Evolutionary conservation across 2,113 vertebrate species (phyloP).

Genomic region (Ophiodon elongatus): DNA sequence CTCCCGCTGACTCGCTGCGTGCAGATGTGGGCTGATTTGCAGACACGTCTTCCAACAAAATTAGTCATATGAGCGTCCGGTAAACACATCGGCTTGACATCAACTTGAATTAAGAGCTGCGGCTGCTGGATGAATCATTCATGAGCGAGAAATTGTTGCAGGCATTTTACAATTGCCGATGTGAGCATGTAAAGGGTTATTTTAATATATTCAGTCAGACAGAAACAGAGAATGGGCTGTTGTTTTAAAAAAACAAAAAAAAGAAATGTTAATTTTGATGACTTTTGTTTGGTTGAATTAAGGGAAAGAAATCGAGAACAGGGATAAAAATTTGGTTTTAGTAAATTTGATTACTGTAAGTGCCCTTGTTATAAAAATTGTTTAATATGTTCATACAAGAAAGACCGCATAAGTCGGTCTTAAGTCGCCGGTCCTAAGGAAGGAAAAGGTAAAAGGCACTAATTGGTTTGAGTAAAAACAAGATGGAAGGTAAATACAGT

Average conservation of each 20-base stretch:
- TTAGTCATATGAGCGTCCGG: not conserved
- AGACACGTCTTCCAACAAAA: not conserved
- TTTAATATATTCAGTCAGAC: not conserved
- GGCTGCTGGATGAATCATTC: conserved; percentile 16
- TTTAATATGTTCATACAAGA: not conserved
- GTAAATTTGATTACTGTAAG: not conserved
- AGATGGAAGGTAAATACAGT: not conserved
- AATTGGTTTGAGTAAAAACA: not conserved
- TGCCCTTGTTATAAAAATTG: not conserved
- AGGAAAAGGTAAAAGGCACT: not conserved
- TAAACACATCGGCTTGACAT: not conserved
- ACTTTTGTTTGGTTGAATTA: not conserved
- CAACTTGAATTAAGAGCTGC: not conserved
- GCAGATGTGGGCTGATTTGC: not conserved
- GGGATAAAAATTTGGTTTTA: not conserved
- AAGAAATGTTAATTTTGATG: not conserved
- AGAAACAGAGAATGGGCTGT: not conserved
- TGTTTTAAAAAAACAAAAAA: too few species aligned
- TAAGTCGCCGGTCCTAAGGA: not conserved
- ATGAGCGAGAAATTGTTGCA: not conserved
- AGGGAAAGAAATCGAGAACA: not conserved
- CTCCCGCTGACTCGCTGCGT: not conserved
- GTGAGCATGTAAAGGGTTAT: not conserved
- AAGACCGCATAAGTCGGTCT: too few species aligned
- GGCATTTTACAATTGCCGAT: not conserved